Evolutionary conservation across 2,888 invertebrate species (phyloP).

Genomic region (Oligia latruncula): DNA sequence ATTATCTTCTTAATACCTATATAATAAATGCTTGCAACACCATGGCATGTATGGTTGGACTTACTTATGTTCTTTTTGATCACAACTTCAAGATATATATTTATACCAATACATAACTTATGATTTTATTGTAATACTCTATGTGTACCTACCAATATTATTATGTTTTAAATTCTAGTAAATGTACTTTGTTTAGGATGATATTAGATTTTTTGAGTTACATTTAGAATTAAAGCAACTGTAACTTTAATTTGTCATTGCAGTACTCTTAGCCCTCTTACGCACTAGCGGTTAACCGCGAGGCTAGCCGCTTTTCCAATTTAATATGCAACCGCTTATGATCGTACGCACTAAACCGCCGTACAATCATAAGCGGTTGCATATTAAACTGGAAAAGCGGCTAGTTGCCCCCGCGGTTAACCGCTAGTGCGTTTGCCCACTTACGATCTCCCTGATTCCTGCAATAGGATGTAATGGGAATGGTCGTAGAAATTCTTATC

Average conservation of each 20-base stretch:
- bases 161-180: slow-evolving; percentile 69
- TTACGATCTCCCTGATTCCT: slow-evolving; percentile 58
- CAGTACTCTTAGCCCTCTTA: slow-evolving; percentile 64
- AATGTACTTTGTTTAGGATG: slow-evolving; percentile 65
- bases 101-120: slow-evolving; percentile 56
- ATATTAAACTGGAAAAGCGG: too few relatives aligned
- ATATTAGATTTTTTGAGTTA: slow-evolving; percentile 73
- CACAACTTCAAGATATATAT: slow-evolving; percentile 42
- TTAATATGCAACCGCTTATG: too few relatives aligned
- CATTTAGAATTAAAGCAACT: slow-evolving; percentile 64
- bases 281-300: too few relatives aligned
- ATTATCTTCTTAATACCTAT: slow-evolving; percentile 33
- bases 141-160: slow-evolving; percentile 67
- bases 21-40: slow-evolving; percentile 43
- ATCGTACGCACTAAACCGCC: too few relatives aligned
- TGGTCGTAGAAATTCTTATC: slow-evolving; percentile 47
- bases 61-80: slow-evolving; percentile 35
- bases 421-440: too few relatives aligned
- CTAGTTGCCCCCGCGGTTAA: too few relatives aligned
- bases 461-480: slow-evolving; percentile 50
- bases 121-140: slow-evolving; percentile 71
- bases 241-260: slow-evolving; percentile 71
- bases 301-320: too few relatives aligned
- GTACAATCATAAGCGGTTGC: too few relatives aligned
- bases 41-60: slow-evolving; percentile 40